Evolutionary conservation across 2,797 vertebrate species (phyloP), one percentile per base, ranked within the genome.

Genomic region (Megaceryle alcyon): DNA sequence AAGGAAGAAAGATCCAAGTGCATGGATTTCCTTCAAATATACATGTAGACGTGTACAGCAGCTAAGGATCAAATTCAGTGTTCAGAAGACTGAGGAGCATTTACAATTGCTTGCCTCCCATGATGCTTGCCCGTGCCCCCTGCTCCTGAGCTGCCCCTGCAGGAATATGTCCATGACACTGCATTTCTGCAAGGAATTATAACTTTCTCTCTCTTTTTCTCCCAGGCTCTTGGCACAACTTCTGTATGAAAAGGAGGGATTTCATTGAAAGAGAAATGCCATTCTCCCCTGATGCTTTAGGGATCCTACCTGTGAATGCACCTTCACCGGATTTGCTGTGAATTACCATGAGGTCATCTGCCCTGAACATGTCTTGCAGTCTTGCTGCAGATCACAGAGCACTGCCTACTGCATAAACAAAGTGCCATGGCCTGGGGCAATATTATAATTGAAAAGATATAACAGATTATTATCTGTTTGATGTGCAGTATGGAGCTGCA

Each of bases 361-460:
- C 44, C 65, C 51, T 3, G 6, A 56, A 6, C 3, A 0, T 43
- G 66, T 53, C 60, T 60, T 82, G 77, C 70, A 73, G 73, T 63
- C 70, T 71, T 46, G 37, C 88, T 95, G 84, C 92, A 91, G 90
- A 95, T 91, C 72, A 90, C 46, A 92, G 80, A 87, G 56, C 68
- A 51, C n/a, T 91, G 82, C 68, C 82, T 94, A n/a, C 61, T 86
- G 76, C 71, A 86, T 82, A 92, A 89, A 82, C 89, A 85, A 60
- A 70, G 57, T 82, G 84, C 79, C 46, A 31, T 53, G 56, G 84
- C 95, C 95, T 79, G 22, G 57, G 86, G 93, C 93, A 92, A 88
- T 93, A 94, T 97, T 96, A 82, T 96, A 96, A 97, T 89, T 96
- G 83, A 96, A 89, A 86, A 97, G 82, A 95, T 73, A 82, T 28